Evolutionary conservation across 2,113 vertebrate genomes (phyloP), one percentile per base, ranked within the genome.

Genomic region (Patagioenas fasciata): DNA sequence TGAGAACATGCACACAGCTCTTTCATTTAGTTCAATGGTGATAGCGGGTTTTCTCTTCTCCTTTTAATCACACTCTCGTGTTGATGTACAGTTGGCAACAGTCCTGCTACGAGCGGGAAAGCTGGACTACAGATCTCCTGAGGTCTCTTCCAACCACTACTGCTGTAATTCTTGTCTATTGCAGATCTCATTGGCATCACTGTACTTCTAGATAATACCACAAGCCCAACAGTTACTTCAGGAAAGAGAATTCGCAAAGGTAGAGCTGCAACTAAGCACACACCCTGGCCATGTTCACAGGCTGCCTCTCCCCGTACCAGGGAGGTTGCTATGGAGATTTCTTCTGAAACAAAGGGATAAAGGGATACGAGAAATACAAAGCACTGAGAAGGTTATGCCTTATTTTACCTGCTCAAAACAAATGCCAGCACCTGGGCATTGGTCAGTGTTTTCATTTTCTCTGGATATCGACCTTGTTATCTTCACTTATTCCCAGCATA

Each of bases 251-350:
- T 50, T 29, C 53, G 50, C 36, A 54, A 69, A 75, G 54, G 38
- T 11, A 70, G 34, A 89, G 36, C 36, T 69, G 20, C n/a, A 61
- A 24, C n/a, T 50, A 36, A 70, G 34, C 44, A 85, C 36, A 29
- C 44, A 65, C 13, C 20, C 67, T 66, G 40, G n/a, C 28, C 69
- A 47, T 6, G 7, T 40, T 65, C 56, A 74, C 28, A 78, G 36
- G 14, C 54, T 91, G 40, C 25, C 36, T 67, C 13, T 93, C 15
- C 24, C 20, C 0, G 0, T 57, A 54, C 26, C 24, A 80, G 10
- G 13, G 28, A 70, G 44, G 92, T 96, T 97, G 91, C 86, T 92
- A 95, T 88, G 80, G 93, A 95, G 87, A 96, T 81, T 94, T 67
- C 57, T 87, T 87, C 36, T 72, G 66, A 94, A 95, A 88, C 31